Percentiles rank a stretch among this genome's conserved stretches.
These are phyloP conservation scores for Phrynocephalus guinanensis DNA, from an alignment of 2,797 vertebrate species.

Conservation along the genomic window DNA sequence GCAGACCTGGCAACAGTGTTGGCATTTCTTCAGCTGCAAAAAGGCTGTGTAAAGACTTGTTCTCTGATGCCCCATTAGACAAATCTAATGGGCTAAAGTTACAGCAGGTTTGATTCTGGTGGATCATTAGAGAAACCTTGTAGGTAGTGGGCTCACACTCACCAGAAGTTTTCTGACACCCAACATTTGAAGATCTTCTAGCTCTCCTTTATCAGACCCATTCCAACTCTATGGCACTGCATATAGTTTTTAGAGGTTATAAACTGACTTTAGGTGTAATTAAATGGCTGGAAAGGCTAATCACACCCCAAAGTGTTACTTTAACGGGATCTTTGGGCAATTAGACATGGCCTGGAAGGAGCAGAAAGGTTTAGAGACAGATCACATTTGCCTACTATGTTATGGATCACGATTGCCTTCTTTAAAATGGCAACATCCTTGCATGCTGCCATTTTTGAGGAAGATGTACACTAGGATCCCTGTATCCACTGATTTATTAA, in stretches of 20 bases:
- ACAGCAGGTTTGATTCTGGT: neutral
- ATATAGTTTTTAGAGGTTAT: too few species aligned
- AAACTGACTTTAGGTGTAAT: too few species aligned
- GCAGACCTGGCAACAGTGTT: too few species aligned
- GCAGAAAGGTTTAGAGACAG: neutral
- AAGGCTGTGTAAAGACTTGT: neutral
- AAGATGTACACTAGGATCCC: too few species aligned
- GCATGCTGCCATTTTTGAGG: neutral
- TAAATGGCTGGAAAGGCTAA: too few species aligned
- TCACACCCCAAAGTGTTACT: too few species aligned
- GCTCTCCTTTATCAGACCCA: too few species aligned
- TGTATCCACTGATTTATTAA: too few species aligned
- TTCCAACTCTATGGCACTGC: too few species aligned
- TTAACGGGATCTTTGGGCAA: too few species aligned
- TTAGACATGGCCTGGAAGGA: neutral
- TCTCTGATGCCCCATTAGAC: neutral
- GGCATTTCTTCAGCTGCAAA: neutral
- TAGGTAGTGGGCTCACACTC: neutral
- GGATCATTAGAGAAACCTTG: neutral
- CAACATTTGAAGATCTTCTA: neutral
- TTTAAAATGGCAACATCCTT: neutral
- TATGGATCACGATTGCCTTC: neutral
- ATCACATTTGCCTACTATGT: neutral
- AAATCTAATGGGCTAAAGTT: too few species aligned
- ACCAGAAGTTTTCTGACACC: neutral